phyloP scores from a whole-genome alignment of 2,888 invertebrate species.

The Lasioglossum malachurum region DNA sequence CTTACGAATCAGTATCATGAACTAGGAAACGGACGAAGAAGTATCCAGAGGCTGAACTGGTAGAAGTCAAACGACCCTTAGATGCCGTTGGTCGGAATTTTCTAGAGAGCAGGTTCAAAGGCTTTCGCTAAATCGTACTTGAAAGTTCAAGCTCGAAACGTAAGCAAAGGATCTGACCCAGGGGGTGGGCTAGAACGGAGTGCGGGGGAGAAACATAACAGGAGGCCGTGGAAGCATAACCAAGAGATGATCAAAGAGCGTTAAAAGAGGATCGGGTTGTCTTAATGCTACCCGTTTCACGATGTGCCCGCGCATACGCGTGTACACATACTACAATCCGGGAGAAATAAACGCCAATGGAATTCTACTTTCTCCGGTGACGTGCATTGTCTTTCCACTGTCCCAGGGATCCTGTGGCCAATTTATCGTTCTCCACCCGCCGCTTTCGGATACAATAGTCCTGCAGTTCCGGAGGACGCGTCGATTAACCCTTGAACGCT shows the following conservation, averaged over 20 bases:
- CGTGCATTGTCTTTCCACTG: neutral
- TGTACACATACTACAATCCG: neutral
- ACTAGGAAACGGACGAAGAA: neutral
- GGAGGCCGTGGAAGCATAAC: conserved; percentile 68
- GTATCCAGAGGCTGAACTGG: conserved; percentile 26
- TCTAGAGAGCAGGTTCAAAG: conserved; percentile 64
- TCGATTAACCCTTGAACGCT: neutral
- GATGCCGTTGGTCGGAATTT: conserved; percentile 44
- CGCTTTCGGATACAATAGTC: neutral
- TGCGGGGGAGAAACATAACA: conserved; percentile 56
- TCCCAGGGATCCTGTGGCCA: neutral
- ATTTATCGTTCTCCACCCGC: neutral
- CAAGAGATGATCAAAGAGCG: conserved; percentile 74
- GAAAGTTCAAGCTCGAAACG: conserved; percentile 65
- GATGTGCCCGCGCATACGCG: conserved; percentile 13
- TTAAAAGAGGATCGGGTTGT: conserved; percentile 72
- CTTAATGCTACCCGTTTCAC: conserved; percentile 73
- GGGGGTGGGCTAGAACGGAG: conserved; percentile 9
- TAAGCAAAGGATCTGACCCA: conserved; percentile 47
- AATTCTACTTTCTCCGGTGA: conserved; percentile 24
- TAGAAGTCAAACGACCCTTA: conserved; percentile 59
- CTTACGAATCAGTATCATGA: neutral
- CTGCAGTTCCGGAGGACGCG: neutral
- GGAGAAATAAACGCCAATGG: conserved; percentile 14
- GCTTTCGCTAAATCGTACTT: conserved; percentile 73